A percentile compares a stretch with the other conserved stretches of the same genome.
Evolutionary conservation across 2,113 vertebrate genomes (phyloP).

Genomic region (Urocolius indicus): DNA sequence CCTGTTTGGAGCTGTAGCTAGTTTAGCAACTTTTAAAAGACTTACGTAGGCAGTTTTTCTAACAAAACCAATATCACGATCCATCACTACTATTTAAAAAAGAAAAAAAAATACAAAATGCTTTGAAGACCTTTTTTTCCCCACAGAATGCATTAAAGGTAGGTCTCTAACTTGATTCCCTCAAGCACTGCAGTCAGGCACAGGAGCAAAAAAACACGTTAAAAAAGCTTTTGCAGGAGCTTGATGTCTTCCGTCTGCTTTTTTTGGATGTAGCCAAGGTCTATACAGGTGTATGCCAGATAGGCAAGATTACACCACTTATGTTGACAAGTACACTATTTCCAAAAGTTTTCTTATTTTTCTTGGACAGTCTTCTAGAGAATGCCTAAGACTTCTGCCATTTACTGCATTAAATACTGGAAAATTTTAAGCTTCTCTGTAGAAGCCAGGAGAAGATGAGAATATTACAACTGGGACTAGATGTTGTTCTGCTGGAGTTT

Average conservation of each 20-base stretch:
- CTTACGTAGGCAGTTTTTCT: not conserved
- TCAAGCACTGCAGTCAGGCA: not conserved
- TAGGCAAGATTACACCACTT: slow-evolving; percentile 28
- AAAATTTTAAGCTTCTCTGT: slow-evolving; percentile 28
- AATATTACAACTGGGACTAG: not conserved
- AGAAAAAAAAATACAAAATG: not conserved
- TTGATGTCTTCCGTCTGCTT: not conserved
- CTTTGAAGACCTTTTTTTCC: not conserved
- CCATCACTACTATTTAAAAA: not conserved
- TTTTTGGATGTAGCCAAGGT: slow-evolving; percentile 7
- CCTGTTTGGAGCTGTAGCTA: not conserved
- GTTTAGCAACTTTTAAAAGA: not conserved
- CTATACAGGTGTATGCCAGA: slow-evolving; percentile 69
- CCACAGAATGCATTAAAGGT: not conserved
- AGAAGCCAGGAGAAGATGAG: slow-evolving; percentile 54
- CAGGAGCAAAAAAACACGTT: slow-evolving; percentile 5
- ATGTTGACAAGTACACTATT: slow-evolving; percentile 47
- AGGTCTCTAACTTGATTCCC: not conserved
- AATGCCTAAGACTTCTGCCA: slow-evolving; percentile 45
- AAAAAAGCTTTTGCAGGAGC: slow-evolving; percentile 11
- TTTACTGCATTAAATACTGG: slow-evolving; percentile 49
- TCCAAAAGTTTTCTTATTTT: slow-evolving; percentile 51
- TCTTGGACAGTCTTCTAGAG: slow-evolving; percentile 46
- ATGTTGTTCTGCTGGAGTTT: slow-evolving; percentile 11
- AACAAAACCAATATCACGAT: not conserved